Conservation (phyloP, 2,888 invertebrate species). For the Xylota segnis region DNA sequence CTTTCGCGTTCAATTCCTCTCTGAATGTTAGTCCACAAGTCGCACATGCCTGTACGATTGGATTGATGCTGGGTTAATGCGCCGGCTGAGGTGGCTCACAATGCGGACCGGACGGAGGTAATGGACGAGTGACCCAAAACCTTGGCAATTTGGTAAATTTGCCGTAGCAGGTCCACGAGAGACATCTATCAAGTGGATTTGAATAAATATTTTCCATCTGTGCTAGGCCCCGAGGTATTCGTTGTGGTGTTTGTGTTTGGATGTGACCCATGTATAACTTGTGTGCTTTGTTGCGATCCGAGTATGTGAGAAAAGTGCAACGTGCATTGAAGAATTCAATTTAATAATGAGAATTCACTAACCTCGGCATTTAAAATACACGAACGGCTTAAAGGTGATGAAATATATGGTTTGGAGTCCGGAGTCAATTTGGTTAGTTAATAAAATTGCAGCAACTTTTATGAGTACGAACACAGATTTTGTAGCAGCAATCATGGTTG, state of each 20-base stretch:
- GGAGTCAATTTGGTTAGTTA: no score
- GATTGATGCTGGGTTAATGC: constrained; percentile 4
- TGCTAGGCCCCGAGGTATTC: neutral
- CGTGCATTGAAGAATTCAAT: neutral
- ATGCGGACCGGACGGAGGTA: neutral
- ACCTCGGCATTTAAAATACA: constrained; percentile 11
- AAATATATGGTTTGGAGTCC: neutral
- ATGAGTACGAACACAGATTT: no score
- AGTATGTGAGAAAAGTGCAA: constrained; percentile 2
- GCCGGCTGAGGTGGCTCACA: constrained; percentile 5
- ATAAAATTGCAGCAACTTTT: no score
- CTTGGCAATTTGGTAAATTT: constrained; percentile 19
- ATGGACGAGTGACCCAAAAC: constrained; percentile 37
- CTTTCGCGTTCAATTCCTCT: constrained; percentile 10
- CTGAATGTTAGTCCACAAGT: neutral
- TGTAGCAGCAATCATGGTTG: no score
- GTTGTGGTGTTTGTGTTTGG: constrained; percentile 7
- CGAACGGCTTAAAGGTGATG: neutral
- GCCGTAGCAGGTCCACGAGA: neutral
- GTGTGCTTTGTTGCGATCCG: neutral
- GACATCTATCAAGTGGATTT: neutral
- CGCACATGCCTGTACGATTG: neutral
- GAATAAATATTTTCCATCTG: constrained; percentile 13
- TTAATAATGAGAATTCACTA: neutral
- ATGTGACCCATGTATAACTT: neutral